Evolutionary conservation across 2,797 vertebrate species (phyloP), one percentile per base, ranked within the genome.

Genomic region (Triplophysa yarkandensis): DNA sequence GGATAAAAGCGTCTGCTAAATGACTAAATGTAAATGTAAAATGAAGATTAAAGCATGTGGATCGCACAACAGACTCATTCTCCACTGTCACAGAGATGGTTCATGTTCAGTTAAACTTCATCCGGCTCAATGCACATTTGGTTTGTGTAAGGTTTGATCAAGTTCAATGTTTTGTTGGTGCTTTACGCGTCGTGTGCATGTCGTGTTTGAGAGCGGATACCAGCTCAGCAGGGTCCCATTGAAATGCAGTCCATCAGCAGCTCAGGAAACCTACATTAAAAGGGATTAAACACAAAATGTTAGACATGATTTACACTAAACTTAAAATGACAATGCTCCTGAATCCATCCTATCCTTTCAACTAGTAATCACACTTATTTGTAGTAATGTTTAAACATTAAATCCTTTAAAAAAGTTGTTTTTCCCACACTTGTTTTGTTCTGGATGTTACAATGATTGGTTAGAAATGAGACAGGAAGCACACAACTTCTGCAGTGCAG

Each of bases 161-260:
- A n/a, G n/a, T n/a, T n/a, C n/a, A n/a, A n/a, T 23, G 62, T 65
- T 9, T 17, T 36, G 34, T 36, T 13, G 8, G 39, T n/a, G 30
- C 39, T 36, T 67, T n/a, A 34, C 32, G 17, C 25, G 41, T 25
- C 43, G 19, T 36, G 11, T 44, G 6, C 54, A 48, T 74, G 50
- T 60, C 48, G 54, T 68, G 65, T 60, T 75, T 14, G 3, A 64
- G 11, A 68, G 19, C 50, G n/a, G 75, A 67, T 68, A 87, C 84
- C 80, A n/a, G 78, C 77, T 84, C 74, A 85, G 36, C 70, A 57
- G 28, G 80, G 64, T 79, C 67, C 71, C 81, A 85, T 69, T 78
- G 44, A 77, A 82, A 80, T 9, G 14, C 46, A 41, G 6, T 14
- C 6, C 1, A 73, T 85, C 81, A 80, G 78, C 82, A 84, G 25